Evolutionary conservation across 2,113 vertebrate genomes (phyloP).

Genomic region (Apteryx owenii): DNA sequence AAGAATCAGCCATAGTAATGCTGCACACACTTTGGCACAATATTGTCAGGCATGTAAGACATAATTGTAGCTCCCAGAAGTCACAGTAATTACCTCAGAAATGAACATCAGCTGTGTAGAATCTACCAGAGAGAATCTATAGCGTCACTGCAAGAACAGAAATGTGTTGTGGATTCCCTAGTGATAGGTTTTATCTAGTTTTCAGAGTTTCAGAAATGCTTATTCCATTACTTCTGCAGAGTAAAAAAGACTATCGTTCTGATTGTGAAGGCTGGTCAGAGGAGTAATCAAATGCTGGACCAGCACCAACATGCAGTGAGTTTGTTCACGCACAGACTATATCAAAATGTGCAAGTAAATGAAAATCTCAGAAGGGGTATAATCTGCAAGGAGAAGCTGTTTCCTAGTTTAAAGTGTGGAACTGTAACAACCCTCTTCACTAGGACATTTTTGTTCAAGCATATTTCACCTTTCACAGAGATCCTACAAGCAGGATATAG

Average conservation of each 20-base stretch:
- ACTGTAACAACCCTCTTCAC: neutral
- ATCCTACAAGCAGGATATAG: neutral
- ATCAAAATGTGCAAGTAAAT: neutral
- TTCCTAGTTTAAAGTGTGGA: neutral
- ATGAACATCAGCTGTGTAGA: neutral
- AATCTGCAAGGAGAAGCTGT: neutral
- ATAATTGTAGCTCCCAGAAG: neutral
- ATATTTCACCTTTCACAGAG: neutral
- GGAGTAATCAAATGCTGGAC: neutral
- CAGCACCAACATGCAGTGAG: neutral
- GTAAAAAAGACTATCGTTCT: neutral
- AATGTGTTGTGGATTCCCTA: neutral
- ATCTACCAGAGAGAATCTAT: neutral
- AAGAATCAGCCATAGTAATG: neutral
- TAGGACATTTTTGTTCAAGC: neutral
- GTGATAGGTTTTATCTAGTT: neutral
- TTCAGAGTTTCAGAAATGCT: neutral
- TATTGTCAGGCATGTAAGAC: neutral
- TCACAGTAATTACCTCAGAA: neutral
- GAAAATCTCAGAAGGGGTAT: neutral
- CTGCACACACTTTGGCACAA: neutral
- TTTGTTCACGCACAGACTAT: neutral
- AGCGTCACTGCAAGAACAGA: neutral
- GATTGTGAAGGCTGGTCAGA: neutral
- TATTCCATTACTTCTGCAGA: neutral